Evolutionary conservation across 2,797 vertebrate species (phyloP), one percentile per base, ranked within the genome.

Genomic region (Chromis chromis): DNA sequence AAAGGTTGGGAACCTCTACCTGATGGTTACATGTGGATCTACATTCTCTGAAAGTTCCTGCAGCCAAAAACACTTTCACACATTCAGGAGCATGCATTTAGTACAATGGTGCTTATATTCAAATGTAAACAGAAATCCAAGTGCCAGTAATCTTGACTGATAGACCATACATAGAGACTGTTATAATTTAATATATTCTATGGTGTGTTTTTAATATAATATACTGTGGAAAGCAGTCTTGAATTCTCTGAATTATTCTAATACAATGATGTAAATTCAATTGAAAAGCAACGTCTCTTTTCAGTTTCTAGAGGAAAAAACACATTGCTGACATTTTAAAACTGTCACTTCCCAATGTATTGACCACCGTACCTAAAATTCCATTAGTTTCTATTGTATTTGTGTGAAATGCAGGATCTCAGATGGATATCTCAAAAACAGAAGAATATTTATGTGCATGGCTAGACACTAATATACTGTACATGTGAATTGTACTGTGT

Each of bases 181-280:
- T 39, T 24, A n/a, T 53, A 49, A 61, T 58, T 58, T 13, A 0
- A 52, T 36, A 10, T 3, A 4, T 39, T 62, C 58, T 6, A 13
- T 48, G 14, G 16, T 55, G 73, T 21, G 24, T 52, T 61, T 78
- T 42, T 56, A 44, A 63, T 58, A 64, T 48, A 9, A 39, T n/a
- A 59, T 6, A 12, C 2, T 22, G 14, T 4, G 27, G 10, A 25
- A 39, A 25, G 46, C 27, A 3, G 21, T 1, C 17, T 12, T 24
- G 57, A 28, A 28, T 28, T 13, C 24, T 52, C 21, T 28, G 56
- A 52, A 56, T 80, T 53, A 62, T 71, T 13, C 46, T 21, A 31
- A 66, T 57, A 36, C 42, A 54, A 62, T 52, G 5, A 39, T 39
- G 6, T 58, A 1, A 19, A 24, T 17, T 24, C 19, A n/a, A 31